phyloP scores from a whole-genome alignment of 2,113 vertebrate species.

The Equus przewalskii region DNA sequence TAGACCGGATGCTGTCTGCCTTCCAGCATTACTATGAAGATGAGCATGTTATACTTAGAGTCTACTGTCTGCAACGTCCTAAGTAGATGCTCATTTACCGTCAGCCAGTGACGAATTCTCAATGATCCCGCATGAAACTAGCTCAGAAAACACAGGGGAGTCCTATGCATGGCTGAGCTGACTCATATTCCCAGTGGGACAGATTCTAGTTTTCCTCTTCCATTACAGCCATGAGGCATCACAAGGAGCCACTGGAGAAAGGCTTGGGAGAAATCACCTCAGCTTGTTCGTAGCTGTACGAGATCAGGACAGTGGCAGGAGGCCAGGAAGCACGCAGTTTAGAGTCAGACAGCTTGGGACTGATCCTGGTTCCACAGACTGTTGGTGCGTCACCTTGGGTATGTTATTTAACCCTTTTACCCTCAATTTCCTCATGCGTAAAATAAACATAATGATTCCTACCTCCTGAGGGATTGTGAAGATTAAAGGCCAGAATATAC shows the following conservation, averaged over 20 bases:
- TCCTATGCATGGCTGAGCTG: too few species aligned
- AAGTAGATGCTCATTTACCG: neutral
- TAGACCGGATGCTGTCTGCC: neutral
- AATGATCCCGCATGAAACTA: neutral
- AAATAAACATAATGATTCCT: neutral
- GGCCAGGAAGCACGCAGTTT: neutral
- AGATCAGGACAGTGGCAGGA: fast-evolving
- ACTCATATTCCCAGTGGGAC: neutral
- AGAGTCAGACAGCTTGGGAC: neutral
- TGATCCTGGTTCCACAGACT: neutral
- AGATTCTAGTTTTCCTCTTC: neutral
- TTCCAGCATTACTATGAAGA: neutral
- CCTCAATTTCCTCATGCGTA: neutral
- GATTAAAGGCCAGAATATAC: neutral
- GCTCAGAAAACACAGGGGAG: neutral
- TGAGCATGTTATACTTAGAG: fast-evolving
- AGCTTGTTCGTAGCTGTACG: fast-evolving
- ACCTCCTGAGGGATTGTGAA: neutral
- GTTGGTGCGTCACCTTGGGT: too few species aligned
- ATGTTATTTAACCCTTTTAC: neutral
- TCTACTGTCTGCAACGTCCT: neutral
- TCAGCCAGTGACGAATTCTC: fast-evolving
- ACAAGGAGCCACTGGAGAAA: neutral
- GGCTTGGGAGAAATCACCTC: fast-evolving
- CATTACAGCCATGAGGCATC: neutral